phyloP scores from a whole-genome alignment of 2,888 invertebrate genomes.

The Nineta flava region DNA sequence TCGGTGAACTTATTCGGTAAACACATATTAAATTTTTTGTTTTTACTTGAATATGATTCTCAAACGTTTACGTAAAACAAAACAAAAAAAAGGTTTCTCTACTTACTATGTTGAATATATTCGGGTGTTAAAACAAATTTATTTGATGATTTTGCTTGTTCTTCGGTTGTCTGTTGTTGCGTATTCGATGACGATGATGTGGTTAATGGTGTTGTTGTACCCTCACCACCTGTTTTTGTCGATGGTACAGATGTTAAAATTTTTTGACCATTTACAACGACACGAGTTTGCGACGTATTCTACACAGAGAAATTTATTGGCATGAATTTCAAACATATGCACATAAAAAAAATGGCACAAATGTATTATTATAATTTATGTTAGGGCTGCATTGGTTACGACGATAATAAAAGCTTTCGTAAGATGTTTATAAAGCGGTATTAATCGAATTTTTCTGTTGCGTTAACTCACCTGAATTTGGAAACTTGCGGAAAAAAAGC shows the following conservation, averaged over 20 bases:
- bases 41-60: not conserved
- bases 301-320: too few relatives aligned
- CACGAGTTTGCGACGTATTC: slow-evolving; percentile 8
- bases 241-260: slow-evolving; percentile 3
- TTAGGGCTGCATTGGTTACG: too few relatives aligned
- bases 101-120: slow-evolving; percentile 87
- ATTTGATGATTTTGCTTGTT: slow-evolving; percentile 26
- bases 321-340: too few relatives aligned
- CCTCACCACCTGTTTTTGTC: slow-evolving; percentile 8
- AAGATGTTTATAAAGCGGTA: too few relatives aligned
- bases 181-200: slow-evolving; percentile 13
- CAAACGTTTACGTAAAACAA: not conserved
- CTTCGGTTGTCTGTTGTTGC: slow-evolving; percentile 24
- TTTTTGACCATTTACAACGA: slow-evolving; percentile 12
- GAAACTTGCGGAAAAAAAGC: too few relatives aligned
- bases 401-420: too few relatives aligned
- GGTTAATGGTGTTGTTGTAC: slow-evolving; percentile 9
- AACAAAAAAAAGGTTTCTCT: slow-evolving; percentile 14
- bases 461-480: too few relatives aligned
- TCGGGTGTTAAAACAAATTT: slow-evolving; percentile 81
- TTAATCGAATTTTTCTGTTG: too few relatives aligned
- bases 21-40: too few relatives aligned
- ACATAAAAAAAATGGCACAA: too few relatives aligned
- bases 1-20: too few relatives aligned
- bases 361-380: too few relatives aligned